A percentile compares a stretch with the other conserved stretches of the same genome.
Conservation (phyloP, 2,113 vertebrate genomes). For the Eurystomus gularis region DNA sequence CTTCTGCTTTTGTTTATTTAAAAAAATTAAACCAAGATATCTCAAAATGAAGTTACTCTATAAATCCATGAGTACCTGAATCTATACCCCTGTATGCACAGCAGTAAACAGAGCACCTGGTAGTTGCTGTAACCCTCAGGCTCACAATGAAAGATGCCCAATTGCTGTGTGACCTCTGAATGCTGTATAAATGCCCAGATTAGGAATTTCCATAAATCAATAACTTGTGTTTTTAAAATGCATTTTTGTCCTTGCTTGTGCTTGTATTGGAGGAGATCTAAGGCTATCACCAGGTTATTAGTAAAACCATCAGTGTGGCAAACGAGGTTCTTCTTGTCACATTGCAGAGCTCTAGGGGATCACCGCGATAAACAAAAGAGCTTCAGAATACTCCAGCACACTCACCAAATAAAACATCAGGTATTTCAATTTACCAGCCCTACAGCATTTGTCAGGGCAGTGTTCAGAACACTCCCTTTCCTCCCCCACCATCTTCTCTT, state of each 20-base stretch:
- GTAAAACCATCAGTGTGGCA: background rate
- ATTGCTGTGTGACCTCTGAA: background rate
- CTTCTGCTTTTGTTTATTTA: background rate
- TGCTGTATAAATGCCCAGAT: background rate
- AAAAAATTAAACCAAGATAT: background rate
- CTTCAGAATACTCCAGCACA: background rate
- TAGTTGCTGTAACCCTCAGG: background rate
- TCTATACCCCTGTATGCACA: fast-evolving
- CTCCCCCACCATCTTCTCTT: background rate
- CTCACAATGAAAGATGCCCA: background rate
- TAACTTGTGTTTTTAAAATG: background rate
- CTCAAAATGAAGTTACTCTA: background rate
- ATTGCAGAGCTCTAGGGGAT: background rate
- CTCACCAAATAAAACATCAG: background rate
- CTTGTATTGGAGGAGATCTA: background rate
- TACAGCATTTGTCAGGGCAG: conserved; percentile 25
- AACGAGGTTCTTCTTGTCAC: background rate
- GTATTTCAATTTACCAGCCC: background rate
- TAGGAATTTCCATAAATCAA: background rate
- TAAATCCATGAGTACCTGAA: background rate
- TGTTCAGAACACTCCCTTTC: background rate
- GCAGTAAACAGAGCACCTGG: fast-evolving
- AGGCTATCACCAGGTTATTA: background rate
- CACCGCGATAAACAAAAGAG: background rate
- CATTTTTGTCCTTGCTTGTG: background rate